Conservation (phyloP, 2,797 vertebrate species). For the Acanthurus lineatus region DNA sequence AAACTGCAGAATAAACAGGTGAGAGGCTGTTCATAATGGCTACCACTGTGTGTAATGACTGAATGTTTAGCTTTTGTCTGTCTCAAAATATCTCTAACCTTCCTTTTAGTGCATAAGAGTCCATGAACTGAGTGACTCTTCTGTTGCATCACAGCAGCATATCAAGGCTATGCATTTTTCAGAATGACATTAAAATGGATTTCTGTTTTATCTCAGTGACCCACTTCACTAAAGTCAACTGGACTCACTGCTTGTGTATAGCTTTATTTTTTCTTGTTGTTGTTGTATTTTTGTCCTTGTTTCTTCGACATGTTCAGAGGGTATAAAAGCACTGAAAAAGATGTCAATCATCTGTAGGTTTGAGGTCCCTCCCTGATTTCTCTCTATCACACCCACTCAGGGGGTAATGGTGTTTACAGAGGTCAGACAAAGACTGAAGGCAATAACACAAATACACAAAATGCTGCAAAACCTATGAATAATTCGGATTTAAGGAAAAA, state of each 20-base stretch:
- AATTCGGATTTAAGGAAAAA: slow-evolving; percentile 35
- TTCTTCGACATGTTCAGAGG: background rate
- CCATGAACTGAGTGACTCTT: background rate
- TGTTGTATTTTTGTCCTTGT: background rate
- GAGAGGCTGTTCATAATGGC: background rate
- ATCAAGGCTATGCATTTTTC: slow-evolving; percentile 21
- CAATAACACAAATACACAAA: slow-evolving; percentile 28
- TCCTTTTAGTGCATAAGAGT: background rate
- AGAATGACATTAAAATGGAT: slow-evolving; percentile 16
- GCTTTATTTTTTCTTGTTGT: background rate
- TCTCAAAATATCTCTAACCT: background rate
- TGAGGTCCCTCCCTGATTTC: slow-evolving; percentile 8
- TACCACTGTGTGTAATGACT: background rate
- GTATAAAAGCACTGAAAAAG: slow-evolving; percentile 17
- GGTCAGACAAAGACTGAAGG: slow-evolving; percentile 61
- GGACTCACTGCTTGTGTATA: background rate
- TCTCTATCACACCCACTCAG: slow-evolving; percentile 29
- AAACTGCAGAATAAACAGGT: background rate
- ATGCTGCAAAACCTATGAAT: slow-evolving; percentile 14
- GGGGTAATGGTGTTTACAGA: slow-evolving; percentile 34
- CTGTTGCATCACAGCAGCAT: slow-evolving; percentile 10
- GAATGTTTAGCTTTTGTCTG: slow-evolving; percentile 11
- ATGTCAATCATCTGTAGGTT: slow-evolving; percentile 34
- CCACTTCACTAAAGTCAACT: slow-evolving; percentile 5
- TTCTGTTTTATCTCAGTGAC: slow-evolving; percentile 25